These are phyloP conservation scores for Leptinotarsa peninsularis DNA, from an alignment of 2,888 invertebrate genomes.

Conservation along the genomic window DNA sequence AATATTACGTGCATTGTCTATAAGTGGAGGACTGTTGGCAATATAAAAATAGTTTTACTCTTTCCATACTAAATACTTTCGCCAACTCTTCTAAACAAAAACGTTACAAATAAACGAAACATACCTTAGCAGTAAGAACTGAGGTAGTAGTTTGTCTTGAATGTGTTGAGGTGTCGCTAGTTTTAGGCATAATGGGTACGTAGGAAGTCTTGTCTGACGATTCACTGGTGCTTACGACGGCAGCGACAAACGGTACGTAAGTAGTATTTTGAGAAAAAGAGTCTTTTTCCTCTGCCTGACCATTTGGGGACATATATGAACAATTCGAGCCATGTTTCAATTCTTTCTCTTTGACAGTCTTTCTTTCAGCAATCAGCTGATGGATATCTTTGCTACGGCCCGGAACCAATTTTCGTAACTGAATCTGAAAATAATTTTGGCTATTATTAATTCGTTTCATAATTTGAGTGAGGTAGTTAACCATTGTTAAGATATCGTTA, in stretches of 20 bases:
- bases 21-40: no score
- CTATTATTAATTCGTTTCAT: neutral
- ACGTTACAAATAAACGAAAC: neutral
- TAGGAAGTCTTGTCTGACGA: conserved; percentile 45
- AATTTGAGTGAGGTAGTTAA: neutral
- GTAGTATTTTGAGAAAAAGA: conserved; percentile 51
- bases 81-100: no score
- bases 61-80: no score
- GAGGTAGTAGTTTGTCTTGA: conserved; percentile 50
- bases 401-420: conserved; percentile 57
- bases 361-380: conserved; percentile 58
- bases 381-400: conserved; percentile 60
- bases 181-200: conserved; percentile 47
- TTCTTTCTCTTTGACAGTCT: conserved; percentile 58
- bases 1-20: no score
- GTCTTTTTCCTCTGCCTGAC: conserved; percentile 50
- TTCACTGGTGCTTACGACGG: conserved; percentile 50
- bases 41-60: no score
- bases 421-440: conserved; percentile 51
- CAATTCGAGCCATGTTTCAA: conserved; percentile 47
- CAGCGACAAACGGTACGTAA: conserved; percentile 52
- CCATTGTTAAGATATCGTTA: no score
- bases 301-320: conserved; percentile 53
- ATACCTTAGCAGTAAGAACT: conserved; percentile 48
- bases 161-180: conserved; percentile 38